These are phyloP conservation scores for Stegodyphus mimosarum DNA, from an alignment of 1,140 invertebrate species.

Conservation along the genomic window DNA sequence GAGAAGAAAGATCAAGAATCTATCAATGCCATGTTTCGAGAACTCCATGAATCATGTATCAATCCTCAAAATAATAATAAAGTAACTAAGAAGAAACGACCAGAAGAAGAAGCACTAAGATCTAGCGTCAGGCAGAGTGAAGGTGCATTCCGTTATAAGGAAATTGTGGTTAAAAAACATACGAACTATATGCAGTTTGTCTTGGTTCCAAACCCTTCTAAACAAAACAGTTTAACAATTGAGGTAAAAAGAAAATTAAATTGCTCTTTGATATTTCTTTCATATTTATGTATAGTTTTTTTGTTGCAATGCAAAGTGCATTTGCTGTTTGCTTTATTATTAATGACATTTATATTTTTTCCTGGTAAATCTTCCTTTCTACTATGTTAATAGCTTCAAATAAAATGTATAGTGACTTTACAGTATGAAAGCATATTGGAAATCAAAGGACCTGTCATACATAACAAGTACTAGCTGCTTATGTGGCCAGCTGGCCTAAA, in stretches of 20 bases:
- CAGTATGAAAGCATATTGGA: too few species aligned
- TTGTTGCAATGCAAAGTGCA: too few species aligned
- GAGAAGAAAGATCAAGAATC: background rate
- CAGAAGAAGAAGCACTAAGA: slow-evolving; percentile 44
- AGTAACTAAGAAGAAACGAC: background rate
- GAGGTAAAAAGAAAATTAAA: slow-evolving; percentile 68
- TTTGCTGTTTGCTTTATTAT: too few species aligned
- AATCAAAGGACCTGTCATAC: too few species aligned
- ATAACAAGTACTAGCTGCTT: too few species aligned
- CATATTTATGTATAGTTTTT: too few species aligned
- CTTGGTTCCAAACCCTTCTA: slow-evolving; percentile 72
- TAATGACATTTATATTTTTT: too few species aligned
- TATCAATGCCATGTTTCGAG: background rate
- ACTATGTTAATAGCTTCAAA: too few species aligned
- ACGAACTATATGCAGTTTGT: slow-evolving; percentile 77
- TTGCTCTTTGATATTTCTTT: background rate
- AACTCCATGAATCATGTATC: background rate
- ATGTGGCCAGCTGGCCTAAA: too few species aligned
- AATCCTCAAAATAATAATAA: background rate
- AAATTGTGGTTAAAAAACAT: slow-evolving; percentile 74
- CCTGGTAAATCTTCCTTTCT: too few species aligned
- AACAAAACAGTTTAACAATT: slow-evolving; percentile 73
- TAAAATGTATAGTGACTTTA: too few species aligned
- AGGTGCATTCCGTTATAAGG: slow-evolving; percentile 71
- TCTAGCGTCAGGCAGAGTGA: slow-evolving; percentile 65